These are phyloP conservation scores for Sula dactylatra DNA, from an alignment of 2,113 vertebrate species.

Conservation along the genomic window DNA sequence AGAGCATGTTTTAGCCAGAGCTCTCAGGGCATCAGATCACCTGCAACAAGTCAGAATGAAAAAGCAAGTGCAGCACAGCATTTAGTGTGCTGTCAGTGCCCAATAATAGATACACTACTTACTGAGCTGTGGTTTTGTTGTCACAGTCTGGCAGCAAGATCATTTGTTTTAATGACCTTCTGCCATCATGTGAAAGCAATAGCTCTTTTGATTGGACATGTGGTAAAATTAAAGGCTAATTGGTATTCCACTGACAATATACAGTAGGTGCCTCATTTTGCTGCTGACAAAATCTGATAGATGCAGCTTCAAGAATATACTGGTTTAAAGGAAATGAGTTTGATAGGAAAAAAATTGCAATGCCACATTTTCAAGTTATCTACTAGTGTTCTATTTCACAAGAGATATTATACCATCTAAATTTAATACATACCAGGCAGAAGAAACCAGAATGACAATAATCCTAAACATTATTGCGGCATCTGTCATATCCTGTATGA, in stretches of 20 bases:
- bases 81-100: slow-evolving; percentile 2
- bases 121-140: slow-evolving; percentile 38
- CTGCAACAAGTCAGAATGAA: not conserved
- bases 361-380: slow-evolving; percentile 12
- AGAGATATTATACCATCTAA: not conserved
- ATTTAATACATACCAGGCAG: not conserved
- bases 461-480: not conserved
- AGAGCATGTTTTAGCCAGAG: not conserved
- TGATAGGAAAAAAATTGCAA: not conserved
- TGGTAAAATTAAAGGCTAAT: slow-evolving; percentile 62
- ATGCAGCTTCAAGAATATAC: slow-evolving; percentile 2
- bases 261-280: slow-evolving; percentile 43
- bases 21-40: not conserved
- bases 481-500: not conserved
- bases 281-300: slow-evolving; percentile 55
- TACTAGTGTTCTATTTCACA: slow-evolving; percentile 6
- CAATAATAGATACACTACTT: slow-evolving; percentile 4
- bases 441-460: not conserved
- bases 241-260: slow-evolving; percentile 52
- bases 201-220: slow-evolving; percentile 37
- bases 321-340: slow-evolving; percentile 47
- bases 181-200: slow-evolving; percentile 54
- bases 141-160: slow-evolving; percentile 39
- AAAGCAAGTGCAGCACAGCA: not conserved
- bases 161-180: slow-evolving; percentile 67